These are phyloP conservation scores for Phalanger gymnotis DNA, from an alignment of 2,797 vertebrate species.

Conservation along the genomic window DNA sequence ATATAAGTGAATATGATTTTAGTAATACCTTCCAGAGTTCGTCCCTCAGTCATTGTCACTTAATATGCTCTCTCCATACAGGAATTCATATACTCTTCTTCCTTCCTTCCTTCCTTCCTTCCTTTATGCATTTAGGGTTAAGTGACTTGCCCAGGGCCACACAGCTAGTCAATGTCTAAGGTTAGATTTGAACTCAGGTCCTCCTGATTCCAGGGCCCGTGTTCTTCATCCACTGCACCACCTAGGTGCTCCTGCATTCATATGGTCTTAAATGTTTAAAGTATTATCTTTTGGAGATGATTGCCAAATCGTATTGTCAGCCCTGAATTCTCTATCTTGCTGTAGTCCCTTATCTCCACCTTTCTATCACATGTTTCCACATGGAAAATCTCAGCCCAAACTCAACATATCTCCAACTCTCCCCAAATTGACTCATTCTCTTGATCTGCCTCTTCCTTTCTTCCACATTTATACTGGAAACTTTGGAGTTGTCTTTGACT, in stretches of 20 bases:
- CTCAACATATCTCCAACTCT: not conserved
- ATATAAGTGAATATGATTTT: not conserved
- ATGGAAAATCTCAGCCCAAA: not conserved
- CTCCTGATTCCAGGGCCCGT: no score
- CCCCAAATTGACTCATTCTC: not conserved
- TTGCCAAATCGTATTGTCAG: not conserved
- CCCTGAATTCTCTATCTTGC: not conserved
- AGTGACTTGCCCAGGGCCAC: no score
- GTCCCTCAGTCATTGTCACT: not conserved
- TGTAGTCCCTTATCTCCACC: not conserved
- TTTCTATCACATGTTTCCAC: not conserved
- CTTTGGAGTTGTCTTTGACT: not conserved
- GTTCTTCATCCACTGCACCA: no score
- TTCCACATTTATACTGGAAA: not conserved
- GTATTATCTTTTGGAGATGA: not conserved
- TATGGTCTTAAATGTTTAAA: not conserved
- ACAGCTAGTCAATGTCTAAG: not conserved
- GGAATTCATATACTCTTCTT: no score
- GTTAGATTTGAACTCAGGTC: not conserved
- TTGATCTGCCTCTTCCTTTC: not conserved
- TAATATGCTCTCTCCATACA: not conserved
- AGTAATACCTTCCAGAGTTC: not conserved
- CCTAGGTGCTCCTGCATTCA: not conserved
- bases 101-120: no score
- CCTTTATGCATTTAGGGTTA: not conserved